Conservation (phyloP, 2,888 invertebrate genomes). For the Ferrisia virgata region DNA sequence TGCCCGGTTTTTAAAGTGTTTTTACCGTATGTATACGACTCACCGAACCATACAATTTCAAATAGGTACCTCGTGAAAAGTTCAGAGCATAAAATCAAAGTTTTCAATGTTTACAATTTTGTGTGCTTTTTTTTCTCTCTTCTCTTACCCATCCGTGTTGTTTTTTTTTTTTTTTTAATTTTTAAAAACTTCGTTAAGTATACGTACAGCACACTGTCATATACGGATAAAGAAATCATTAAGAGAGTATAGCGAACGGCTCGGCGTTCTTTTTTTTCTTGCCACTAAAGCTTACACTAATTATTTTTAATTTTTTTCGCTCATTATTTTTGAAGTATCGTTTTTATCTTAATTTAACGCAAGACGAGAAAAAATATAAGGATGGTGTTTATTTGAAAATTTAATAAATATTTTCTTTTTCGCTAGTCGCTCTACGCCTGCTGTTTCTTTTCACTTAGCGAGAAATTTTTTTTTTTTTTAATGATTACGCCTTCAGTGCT, state of each 20-base stretch:
- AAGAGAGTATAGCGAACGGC: background rate
- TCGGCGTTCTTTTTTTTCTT: background rate
- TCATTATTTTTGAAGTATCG: slow-evolving; percentile 19
- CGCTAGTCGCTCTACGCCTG: background rate
- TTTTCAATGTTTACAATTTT: slow-evolving; percentile 10
- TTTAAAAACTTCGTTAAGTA: background rate
- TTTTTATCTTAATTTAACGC: slow-evolving; percentile 12
- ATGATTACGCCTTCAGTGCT: background rate
- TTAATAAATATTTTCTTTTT: background rate
- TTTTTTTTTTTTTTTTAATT: background rate
- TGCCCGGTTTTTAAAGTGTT: slow-evolving; percentile 1
- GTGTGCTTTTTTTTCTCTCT: background rate
- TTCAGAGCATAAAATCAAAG: slow-evolving; percentile 5
- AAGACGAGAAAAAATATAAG: background rate
- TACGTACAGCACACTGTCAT: background rate
- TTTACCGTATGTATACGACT: background rate
- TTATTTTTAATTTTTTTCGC: slow-evolving; percentile 19
- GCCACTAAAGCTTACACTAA: background rate
- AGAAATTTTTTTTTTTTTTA: background rate
- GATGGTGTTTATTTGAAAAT: background rate
- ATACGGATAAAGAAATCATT: slow-evolving; percentile 20
- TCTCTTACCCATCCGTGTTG: too few species aligned
- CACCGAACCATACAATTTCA: slow-evolving; percentile 1
- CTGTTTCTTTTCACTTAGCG: background rate
- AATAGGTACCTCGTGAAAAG: slow-evolving; percentile 3